Base-by-base conservation (phyloP, 1,140 invertebrate genomes). In the Grapholita molesta region DNA sequence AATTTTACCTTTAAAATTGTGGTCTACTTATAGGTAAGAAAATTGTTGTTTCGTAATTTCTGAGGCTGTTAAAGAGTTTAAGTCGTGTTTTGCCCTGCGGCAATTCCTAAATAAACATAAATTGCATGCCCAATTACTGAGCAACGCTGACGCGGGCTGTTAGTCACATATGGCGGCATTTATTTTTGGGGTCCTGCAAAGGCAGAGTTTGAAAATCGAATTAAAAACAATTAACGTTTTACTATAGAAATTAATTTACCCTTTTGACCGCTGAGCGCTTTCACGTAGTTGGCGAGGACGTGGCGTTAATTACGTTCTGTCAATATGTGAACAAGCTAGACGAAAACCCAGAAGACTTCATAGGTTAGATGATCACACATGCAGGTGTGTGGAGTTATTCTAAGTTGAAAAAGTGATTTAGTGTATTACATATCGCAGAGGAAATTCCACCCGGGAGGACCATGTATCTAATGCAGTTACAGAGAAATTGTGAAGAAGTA, bases 21-120 rank as follows among this genome's bases (percentile, higher is more conserved):
- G 18, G 6, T 48, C 1, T 21, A 9, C 21, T 35, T 35, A 7
- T 42, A 18, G 12, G 18, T 7, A 48, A 48, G 18, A 48, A 8
- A 9, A 9, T 21, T 48, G 21, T 6, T 48, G 21, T 21, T 48
- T 48, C 18, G 42, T 21, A 2, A 48, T 6, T 21, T 48, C 18
- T 48, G 18, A 9, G n/a, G 24, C 55, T 32, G 55, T 42, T 4
- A 61, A 21, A 28, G 25, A 8, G 25, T 61, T 61, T 57, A 9
- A 4, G 25, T 30, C 55, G 25, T 61, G 12, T 61, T 30, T 32
- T 61, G n/a, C 28, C 9, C 7, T 61, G 12, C 25, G 55, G 55
- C 28, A 61, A 30, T 61, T 28, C 55, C 55, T 32, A 61, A 61
- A 61, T 61, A 61, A 61, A 61, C 55, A 32, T 61, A 61, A 61